Evolutionary conservation across 2,888 invertebrate species (phyloP).

Genomic region (Leptopilina drosophilae): DNA sequence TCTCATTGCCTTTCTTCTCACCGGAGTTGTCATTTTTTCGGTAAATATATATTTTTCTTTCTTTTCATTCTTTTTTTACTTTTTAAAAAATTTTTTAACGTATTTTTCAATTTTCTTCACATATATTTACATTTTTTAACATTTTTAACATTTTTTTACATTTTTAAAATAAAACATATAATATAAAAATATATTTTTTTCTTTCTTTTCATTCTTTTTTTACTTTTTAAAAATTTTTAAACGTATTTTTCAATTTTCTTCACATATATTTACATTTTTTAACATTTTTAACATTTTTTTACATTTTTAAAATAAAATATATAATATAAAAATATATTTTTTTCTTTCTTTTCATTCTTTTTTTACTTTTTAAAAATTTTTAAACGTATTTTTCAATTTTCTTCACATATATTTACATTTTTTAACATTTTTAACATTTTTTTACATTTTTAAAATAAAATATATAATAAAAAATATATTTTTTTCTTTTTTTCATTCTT

Average conservation of each 20-base stretch:
- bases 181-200: slow-evolving; percentile 20
- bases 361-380: background rate
- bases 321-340: slow-evolving; percentile 32
- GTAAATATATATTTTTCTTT: slow-evolving; percentile 51
- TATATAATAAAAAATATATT: too few relatives aligned
- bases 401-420: too few relatives aligned
- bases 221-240: background rate
- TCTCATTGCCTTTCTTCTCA: slow-evolving; percentile 67
- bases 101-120: background rate
- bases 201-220: slow-evolving; percentile 14
- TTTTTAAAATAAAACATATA: too few relatives aligned
- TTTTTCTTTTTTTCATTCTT: slow-evolving; percentile 3
- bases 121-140: too few relatives aligned
- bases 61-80: slow-evolving; percentile 21
- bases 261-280: too few relatives aligned
- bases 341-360: slow-evolving; percentile 5
- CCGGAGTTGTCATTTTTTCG: slow-evolving; percentile 68
- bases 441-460: too few relatives aligned
- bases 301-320: too few relatives aligned
- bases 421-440: too few relatives aligned
- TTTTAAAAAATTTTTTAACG: background rate
- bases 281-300: too few relatives aligned
- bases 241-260: background rate
- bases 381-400: background rate
- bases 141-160: too few relatives aligned